Evolutionary conservation across 1,140 invertebrate genomes (phyloP), one percentile per base, ranked within the genome.

Genomic region (Bombus picipes): DNA sequence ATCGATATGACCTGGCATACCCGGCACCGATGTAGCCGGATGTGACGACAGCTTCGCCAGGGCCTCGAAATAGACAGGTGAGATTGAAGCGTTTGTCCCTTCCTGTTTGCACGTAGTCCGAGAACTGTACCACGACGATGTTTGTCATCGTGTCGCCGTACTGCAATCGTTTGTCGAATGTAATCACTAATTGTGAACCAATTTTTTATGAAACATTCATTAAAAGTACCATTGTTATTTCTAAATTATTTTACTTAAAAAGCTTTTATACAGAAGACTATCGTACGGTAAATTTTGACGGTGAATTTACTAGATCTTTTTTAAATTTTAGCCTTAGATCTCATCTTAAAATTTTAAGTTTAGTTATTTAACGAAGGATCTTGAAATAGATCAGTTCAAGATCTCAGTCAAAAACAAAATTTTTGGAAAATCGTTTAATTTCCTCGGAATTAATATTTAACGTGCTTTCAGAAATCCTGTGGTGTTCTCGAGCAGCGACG

Each of bases 61-160:
- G 98, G 53, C 98, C 98, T 90, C 98, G 96, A 94, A 98, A 98
- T 71, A 98, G 96, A 93, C 98, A 99, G 18, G 98, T 99, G 12
- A 99, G 95, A 94, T 99, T 99, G 94, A 98, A 99, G 32, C 98
- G 96, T 92, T 98, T 98, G 93, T 99, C 98, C 83, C 97, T 95
- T 72, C 97, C 97, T 1, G 98, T 99, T 95, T 99, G 98, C 0
- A 99, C 98, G 91, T 97, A 98, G 94, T 99, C 98, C 83, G 98
- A 98, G 94, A 99, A 98, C 94, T 99, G 98, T 0, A 99, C 98
- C 34, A 99, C 98, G 6, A 98, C 98, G 75, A 99, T 98, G 91
- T 99, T 99, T 66, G 98, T 98, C 97, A 98, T 97, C 1, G 98
- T 98, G 91, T 99, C 98, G 0, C 98, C 98, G 90, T 98, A 98